Base-by-base conservation (phyloP, 92 coral and sea anemone genomes). In the Palythoa heliodiscus region DNA sequence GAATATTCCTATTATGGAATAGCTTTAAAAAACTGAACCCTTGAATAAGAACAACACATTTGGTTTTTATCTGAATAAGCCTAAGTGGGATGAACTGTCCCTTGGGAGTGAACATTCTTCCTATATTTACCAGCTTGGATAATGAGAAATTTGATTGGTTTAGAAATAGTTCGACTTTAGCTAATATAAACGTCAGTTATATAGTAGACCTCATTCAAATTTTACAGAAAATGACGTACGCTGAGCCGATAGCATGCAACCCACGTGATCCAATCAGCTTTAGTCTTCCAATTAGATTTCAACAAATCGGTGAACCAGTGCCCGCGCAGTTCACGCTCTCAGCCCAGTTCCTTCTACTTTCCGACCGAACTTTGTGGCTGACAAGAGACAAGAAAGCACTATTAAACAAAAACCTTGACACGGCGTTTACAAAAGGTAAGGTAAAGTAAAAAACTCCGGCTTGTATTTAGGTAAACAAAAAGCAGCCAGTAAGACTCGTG, bases 241-340 rank as follows among this genome's bases (percentile, higher is more conserved):
- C 97, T 23, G 88, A 89, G 78, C 99, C 99, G 25, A 85, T 90
- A 43, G 72, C 69, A 29, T 97, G 99, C 80, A 93, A 91, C 52
- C 95, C 98, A 66, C 92, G 98, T 86, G 87, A 88, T 55, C 95
- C 97, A 55, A 88, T 91, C 90, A 93, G 98, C 10, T 95, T 97
- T 86, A 93, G 95, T 40, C 91, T 97, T 63, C 98, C 99, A 77
- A 97, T 97, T 87, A 89, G 98, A 72, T 97, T 97, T 89, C 99
- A 97, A 89, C 99, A 97, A 90, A 91, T 95, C 35, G 93, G 91
- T 75, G 99, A 97, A 75, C 99, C 99, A 85, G 99, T 95, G 40
- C 93, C 99, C 23, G 97, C 95, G 66, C 93, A 91, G 79, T 97
- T 97, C 78, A 93, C 93, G 13, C 93, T 97, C 24, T 87, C 95